These are phyloP conservation scores for Ephialtes manifestator DNA, from an alignment of 2,888 invertebrate species.

Conservation along the genomic window DNA sequence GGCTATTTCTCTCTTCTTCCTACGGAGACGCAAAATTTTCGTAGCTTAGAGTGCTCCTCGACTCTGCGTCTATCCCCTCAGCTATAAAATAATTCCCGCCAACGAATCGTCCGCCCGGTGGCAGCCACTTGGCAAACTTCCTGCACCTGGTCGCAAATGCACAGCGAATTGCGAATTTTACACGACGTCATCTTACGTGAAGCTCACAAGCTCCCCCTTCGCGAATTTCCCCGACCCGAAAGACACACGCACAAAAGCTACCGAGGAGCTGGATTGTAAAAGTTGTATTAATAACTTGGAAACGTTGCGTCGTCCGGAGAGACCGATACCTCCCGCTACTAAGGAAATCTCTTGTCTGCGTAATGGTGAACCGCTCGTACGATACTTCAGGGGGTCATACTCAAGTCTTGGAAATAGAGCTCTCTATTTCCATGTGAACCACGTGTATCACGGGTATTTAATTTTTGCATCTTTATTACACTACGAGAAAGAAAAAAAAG, in stretches of 20 bases:
- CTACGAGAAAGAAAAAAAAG: too few relatives aligned
- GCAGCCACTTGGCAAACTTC: slow-evolving; percentile 61
- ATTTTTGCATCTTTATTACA: too few relatives aligned
- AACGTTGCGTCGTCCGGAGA: slow-evolving; percentile 49
- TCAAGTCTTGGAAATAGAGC: neutral
- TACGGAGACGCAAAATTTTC: slow-evolving; percentile 29
- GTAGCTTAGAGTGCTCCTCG: slow-evolving; percentile 4
- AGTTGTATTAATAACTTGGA: slow-evolving; percentile 79
- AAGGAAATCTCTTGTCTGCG: neutral
- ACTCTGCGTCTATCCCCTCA: slow-evolving; percentile 23
- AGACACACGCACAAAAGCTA: slow-evolving; percentile 66
- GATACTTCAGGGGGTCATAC: too few relatives aligned
- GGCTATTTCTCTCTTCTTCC: slow-evolving; percentile 43
- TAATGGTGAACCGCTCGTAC: neutral
- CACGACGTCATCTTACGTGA: slow-evolving; percentile 47
- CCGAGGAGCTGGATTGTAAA: slow-evolving; percentile 78
- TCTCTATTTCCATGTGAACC: neutral
- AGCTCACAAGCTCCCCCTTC: neutral
- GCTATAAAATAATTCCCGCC: slow-evolving; percentile 64
- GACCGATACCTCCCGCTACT: slow-evolving; percentile 17
- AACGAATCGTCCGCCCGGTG: slow-evolving; percentile 20
- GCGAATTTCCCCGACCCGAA: slow-evolving; percentile 8
- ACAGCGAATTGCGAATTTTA: slow-evolving; percentile 52
- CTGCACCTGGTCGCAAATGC: slow-evolving; percentile 62
- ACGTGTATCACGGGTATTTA: too few relatives aligned